A percentile compares a stretch with the other conserved stretches of the same genome.
These are phyloP conservation scores for Andricus curvator DNA, from an alignment of 2,888 invertebrate species.

Conservation along the genomic window DNA sequence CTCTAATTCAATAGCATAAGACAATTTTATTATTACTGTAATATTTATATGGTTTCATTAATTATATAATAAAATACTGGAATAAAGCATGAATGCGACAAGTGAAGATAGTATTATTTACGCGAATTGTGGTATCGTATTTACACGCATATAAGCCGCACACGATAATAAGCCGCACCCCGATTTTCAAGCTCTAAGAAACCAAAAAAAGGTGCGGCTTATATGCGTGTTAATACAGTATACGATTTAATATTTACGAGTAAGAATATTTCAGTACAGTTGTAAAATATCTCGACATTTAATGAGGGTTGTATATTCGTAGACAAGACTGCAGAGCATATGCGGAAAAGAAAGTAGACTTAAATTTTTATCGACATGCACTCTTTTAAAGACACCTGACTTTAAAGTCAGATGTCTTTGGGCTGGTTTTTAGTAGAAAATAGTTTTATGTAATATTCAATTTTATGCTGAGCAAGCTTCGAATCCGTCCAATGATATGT, in stretches of 20 bases:
- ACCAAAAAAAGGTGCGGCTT: too few species aligned
- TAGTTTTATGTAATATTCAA: conserved; percentile 4
- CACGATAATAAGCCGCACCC: too few species aligned
- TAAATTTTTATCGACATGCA: neutral
- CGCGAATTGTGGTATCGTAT: neutral
- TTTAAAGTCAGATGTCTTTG: neutral
- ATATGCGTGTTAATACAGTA: neutral
- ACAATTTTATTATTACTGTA: neutral
- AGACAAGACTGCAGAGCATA: neutral
- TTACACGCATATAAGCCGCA: too few species aligned
- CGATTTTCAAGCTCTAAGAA: too few species aligned
- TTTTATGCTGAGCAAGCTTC: neutral
- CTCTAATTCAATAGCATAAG: neutral
- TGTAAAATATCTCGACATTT: neutral
- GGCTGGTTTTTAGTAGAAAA: neutral
- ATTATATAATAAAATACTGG: conserved; percentile 25
- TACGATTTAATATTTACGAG: neutral
- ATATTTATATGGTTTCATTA: conserved; percentile 12
- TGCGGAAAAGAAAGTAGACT: neutral
- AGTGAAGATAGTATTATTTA: conserved; percentile 3
- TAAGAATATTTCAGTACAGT: neutral
- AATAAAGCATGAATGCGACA: conserved; percentile 35
- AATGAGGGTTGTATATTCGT: neutral
- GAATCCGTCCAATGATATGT: conserved; percentile 68
- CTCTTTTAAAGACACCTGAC: neutral